Evolutionary conservation across 1,140 invertebrate species (phyloP).

Genomic region (Aphelinus certus): DNA sequence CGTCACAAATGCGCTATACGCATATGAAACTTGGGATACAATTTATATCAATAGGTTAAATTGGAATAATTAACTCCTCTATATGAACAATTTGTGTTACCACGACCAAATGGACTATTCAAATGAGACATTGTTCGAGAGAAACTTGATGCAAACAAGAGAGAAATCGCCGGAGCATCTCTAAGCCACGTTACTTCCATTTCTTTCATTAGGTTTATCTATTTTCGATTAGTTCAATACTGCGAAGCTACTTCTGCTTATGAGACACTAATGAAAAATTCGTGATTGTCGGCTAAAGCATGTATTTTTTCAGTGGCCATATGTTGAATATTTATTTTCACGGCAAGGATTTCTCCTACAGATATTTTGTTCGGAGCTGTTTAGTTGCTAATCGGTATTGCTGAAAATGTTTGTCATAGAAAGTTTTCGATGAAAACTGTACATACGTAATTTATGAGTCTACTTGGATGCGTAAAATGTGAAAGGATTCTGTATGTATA

Average conservation of each 20-base stretch:
- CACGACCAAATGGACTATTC: background rate
- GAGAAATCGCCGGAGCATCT: background rate
- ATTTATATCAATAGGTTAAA: background rate
- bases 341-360: background rate
- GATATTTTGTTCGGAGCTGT: background rate
- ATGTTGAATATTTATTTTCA: background rate
- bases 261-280: too few species aligned
- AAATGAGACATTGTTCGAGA: background rate
- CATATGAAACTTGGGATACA: background rate
- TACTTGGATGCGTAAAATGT: too few species aligned
- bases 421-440: conserved; percentile 14
- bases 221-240: background rate
- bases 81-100: background rate
- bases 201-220: background rate
- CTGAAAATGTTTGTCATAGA: background rate
- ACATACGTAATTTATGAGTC: background rate
- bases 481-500: background rate
- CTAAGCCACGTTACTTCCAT: too few species aligned
- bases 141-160: too few species aligned
- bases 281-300: too few species aligned
- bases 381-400: background rate
- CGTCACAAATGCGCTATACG: background rate
- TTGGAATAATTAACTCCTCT: background rate
- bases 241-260: background rate
- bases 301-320: too few species aligned